Conservation (phyloP, 64 coral and sea anemone genomes). For the Hydrozoanthus tunicans region DNA sequence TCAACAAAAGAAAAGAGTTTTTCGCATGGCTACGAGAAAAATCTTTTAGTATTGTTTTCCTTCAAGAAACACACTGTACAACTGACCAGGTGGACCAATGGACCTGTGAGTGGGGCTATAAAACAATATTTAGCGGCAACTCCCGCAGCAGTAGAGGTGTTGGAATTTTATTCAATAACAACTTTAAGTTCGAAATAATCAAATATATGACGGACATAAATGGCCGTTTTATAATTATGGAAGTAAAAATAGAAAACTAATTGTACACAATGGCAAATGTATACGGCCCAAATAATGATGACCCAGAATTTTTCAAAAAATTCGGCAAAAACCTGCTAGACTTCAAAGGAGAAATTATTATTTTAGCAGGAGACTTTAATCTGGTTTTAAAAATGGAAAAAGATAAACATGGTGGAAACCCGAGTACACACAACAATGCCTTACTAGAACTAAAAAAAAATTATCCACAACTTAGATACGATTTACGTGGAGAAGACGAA, state of each 20-base stretch:
- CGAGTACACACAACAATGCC: slow-evolving; percentile 12
- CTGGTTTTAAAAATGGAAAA: slow-evolving; percentile 20
- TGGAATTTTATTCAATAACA: too few species aligned
- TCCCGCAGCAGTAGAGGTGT: too few species aligned
- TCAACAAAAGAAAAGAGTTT: too few species aligned
- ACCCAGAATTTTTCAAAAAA: slow-evolving; percentile 44
- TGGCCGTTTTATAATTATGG: slow-evolving; percentile 23
- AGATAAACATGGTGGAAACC: slow-evolving; percentile 27
- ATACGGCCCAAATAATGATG: slow-evolving; percentile 46
- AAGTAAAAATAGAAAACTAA: slow-evolving; percentile 15
- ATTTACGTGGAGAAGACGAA: slow-evolving; percentile 22
- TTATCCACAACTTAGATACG: slow-evolving; percentile 4
- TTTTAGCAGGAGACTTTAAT: slow-evolving; percentile 4
- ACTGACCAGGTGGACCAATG: too few species aligned
- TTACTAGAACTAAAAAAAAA: slow-evolving; percentile 19
- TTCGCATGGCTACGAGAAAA: too few species aligned
- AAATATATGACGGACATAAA: not conserved
- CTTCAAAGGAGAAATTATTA: not conserved
- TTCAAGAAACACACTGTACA: too few species aligned
- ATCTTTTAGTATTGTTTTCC: too few species aligned
- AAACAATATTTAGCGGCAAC: too few species aligned
- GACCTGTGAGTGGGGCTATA: too few species aligned
- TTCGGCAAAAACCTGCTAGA: not conserved
- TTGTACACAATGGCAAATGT: slow-evolving; percentile 40
- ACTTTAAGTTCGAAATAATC: too few species aligned